Evolutionary conservation across 2,113 vertebrate species (phyloP), one percentile per base, ranked within the genome.

Genomic region (Calypte anna): DNA sequence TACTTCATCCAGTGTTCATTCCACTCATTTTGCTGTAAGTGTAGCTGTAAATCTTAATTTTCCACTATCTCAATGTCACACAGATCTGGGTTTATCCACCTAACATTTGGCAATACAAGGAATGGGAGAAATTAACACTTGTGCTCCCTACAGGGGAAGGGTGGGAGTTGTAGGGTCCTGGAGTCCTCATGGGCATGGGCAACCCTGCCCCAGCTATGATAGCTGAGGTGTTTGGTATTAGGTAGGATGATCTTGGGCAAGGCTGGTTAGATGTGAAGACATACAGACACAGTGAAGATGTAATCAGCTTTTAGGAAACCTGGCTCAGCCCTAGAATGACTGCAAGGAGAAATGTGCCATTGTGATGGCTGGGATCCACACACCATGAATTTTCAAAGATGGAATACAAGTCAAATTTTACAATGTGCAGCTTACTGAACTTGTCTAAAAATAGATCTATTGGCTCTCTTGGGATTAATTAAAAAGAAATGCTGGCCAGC

Each of bases 101-200:
- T 54, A 31, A 12, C 15, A 3, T 14, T 17, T 1, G 6, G 25
- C 20, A 79, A 3, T 4, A 25, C 8, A 46, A 48, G 15, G 54
- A 48, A 17, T 15, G 69, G 18, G 14, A 5, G 4, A 31, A 69
- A 28, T 27, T 27, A 62, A 27, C 23, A 30, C 36, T 40, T 3
- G 12, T 31, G 63, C 50, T 77, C 14, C 25, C 38, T 44, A 3
- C 2, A 10, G 84, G 62, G 30, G 38, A 15, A 7, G 7, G 27
- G 40, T 0, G n/a, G 4, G 14, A 4, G 16, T 25, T 2, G 3
- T 33, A 28, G n/a, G 5, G 10, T 38, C 4, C 43, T 33, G 6
- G 9, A 14, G 20, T 28, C 61, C 27, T 28, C 25, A 7, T 1
- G 17, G 61, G 14, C 50, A 27, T 2, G 4, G 30, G 17, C 14